A percentile compares a stretch with the other conserved stretches of the same genome.
phyloP scores from a whole-genome alignment of 2,888 invertebrate genomes.

The Philereme vetulata region DNA sequence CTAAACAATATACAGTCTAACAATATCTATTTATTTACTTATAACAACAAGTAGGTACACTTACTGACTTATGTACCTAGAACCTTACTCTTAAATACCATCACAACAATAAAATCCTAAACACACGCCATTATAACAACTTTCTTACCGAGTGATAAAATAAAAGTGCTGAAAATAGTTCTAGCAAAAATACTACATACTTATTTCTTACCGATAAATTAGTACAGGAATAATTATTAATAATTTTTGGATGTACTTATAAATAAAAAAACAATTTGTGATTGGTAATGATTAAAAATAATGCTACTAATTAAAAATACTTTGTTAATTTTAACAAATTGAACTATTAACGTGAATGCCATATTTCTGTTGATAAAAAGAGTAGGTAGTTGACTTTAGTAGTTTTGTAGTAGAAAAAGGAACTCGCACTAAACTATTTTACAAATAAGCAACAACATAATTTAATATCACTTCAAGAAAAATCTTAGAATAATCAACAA shows the following conservation, averaged over 20 bases:
- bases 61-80: not conserved
- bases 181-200: conserved; percentile 15
- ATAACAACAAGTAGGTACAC: conserved; percentile 6
- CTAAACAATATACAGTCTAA: conserved; percentile 10
- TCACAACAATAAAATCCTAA: conserved; percentile 23
- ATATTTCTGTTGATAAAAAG: no score
- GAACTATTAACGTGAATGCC: no score
- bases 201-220: not conserved
- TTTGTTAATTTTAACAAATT: no score
- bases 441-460: conserved; percentile 44
- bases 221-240: not conserved
- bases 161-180: conserved; percentile 18
- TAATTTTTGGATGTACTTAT: no score
- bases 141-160: conserved; percentile 14
- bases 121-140: conserved; percentile 18
- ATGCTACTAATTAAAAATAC: no score
- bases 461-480: conserved; percentile 43
- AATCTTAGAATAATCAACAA: conserved; percentile 28
- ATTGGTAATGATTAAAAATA: no score
- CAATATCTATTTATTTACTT: conserved; percentile 15
- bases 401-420: no score
- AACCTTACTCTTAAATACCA: conserved; percentile 8
- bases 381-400: no score
- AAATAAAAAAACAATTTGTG: no score
- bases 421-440: conserved; percentile 4